These are phyloP conservation scores for Sthenelais limicola DNA, from an alignment of 2,888 invertebrate species.

Conservation along the genomic window DNA sequence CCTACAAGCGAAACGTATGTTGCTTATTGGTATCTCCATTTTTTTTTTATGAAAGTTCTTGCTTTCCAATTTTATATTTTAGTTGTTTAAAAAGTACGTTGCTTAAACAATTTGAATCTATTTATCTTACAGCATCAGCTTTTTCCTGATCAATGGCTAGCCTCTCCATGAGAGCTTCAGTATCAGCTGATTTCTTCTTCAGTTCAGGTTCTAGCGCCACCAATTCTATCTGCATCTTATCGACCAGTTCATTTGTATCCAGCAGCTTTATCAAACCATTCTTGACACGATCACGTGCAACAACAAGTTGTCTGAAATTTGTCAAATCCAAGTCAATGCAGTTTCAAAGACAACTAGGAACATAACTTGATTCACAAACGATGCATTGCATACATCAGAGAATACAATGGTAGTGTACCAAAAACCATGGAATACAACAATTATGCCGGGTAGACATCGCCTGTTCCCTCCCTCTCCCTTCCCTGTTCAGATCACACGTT, in stretches of 20 bases:
- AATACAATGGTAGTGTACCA: too few relatives aligned
- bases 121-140: constrained; percentile 79
- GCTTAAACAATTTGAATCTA: too few relatives aligned
- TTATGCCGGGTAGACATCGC: too few relatives aligned
- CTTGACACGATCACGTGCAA: constrained; percentile 69
- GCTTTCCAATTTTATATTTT: not conserved
- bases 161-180: constrained; percentile 82
- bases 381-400: too few relatives aligned
- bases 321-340: too few relatives aligned
- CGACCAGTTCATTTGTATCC: constrained; percentile 86
- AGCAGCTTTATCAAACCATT: constrained; percentile 80
- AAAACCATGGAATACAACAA: too few relatives aligned
- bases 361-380: too few relatives aligned
- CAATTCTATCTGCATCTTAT: constrained; percentile 88
- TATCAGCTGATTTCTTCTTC: constrained; percentile 83
- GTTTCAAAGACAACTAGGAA: too few relatives aligned
- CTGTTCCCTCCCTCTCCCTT: too few relatives aligned
- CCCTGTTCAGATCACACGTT: too few relatives aligned
- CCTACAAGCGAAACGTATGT: constrained; percentile 53
- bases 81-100: not conserved
- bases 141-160: constrained; percentile 86
- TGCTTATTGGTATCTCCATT: not conserved
- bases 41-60: not conserved
- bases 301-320: constrained; percentile 64
- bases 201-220: constrained; percentile 86